Base-by-base conservation (phyloP, 1,140 invertebrate species). In the Ceratitis capitata region DNA sequence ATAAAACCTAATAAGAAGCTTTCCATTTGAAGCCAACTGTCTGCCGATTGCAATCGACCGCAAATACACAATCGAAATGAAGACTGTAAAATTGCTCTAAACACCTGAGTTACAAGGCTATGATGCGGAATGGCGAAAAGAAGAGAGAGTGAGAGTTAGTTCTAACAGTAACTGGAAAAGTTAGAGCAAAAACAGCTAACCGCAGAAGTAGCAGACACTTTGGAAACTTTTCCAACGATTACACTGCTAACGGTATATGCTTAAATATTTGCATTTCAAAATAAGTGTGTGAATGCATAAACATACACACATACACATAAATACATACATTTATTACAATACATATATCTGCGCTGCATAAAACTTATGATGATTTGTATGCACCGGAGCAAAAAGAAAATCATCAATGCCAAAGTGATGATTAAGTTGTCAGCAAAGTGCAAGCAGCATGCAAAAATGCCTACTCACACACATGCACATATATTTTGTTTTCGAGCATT, bases 391-490 rank as follows among this genome's bases (percentile, higher is more conserved):
- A 39, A 32, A 29, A 69, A 10, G 61, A 39, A 69, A 45, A 45
- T 78, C 23, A n/a, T 10, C 69, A 45, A 10, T 23, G 69, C n/a
- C 69, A 78, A n/a, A 78, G 69, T 78, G 69, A 78, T 45, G 69
- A 78, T 45, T 78, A 78, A 78, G 69, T 78, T 78, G 69, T 78
- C 39, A 78, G 16, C n/a, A 39, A 45, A 26, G 53, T 39, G 35
- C 19, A 10, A 39, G 32, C 26, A 74, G 19, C 29, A 74, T 4
- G 39, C 23, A 47, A 42, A 45, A 42, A 45, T 42, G 39, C 35
- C 2, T 5, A 74, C 7, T n/a, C 69, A 23, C 69, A 78, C 10
- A 19, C 14, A 47, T 26, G 69, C 69, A 78, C 51, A 78, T 23
- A n/a, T n/a, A n/a, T n/a, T n/a, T n/a, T n/a, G n/a, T n/a, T 26